Evolutionary conservation across 2,888 invertebrate species (phyloP), one percentile per base, ranked within the genome.

Genomic region (Drosophila tanythrix): DNA sequence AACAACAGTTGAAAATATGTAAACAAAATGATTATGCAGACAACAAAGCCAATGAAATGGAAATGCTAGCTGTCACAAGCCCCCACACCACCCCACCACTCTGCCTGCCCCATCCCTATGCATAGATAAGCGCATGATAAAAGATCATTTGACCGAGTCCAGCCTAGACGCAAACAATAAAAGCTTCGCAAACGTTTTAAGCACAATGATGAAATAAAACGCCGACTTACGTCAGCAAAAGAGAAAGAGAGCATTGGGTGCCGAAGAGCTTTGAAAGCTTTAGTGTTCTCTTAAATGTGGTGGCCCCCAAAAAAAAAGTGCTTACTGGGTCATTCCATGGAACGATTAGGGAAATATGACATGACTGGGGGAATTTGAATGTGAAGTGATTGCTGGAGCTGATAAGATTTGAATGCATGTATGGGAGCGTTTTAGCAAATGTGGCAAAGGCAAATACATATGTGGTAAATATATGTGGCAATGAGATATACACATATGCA

Each of bases 1-100:
- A 21, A 21, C 21, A 63, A 61, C 72, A 69, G 65, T 25, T 15
- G 15, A 15, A 46, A 15, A 15, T 68, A 65, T 82, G 86, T 89
- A 88, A 87, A 89, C 87, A 87, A 70, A 87, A 87, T 89, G 83
- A 87, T 87, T 89, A 82, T 79, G 74, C 89, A 83, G 89, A 83
- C 82, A 74, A 83, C 86, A 86, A 81, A 80, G 71, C 61, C 65
- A 58, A 58, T 70, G 57, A 71, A 71, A 71, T 61, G 68, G 36
- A 57, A 55, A 55, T 70, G 55, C 61, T 51, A 57, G 48, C 40
- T 38, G 4, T 55, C 50, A 40, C 60, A 8, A 4, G 21, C 21
- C 1, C 2, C 10, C 35, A 18, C 2, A 6, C 7, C 25, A 13
- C 11, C 0, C 7, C 6, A 10, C 7, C 21, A 13, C 15, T 8